phyloP scores from a whole-genome alignment of 2,113 vertebrate genomes.

The Apus apus region DNA sequence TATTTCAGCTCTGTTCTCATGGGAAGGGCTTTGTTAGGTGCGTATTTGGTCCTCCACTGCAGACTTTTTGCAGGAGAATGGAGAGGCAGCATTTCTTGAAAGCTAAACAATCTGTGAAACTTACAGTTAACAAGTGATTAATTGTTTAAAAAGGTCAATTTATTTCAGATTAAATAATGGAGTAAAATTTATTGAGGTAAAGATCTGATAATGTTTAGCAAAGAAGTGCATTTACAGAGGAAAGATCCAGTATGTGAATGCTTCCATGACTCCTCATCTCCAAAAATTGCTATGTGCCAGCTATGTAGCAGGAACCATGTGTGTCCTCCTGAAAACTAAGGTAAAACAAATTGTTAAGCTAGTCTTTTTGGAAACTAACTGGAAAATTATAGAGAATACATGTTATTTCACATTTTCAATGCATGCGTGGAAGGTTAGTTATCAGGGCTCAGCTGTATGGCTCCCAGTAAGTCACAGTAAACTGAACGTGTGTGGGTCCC shows the following conservation, averaged over 20 bases:
- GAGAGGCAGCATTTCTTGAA: not conserved
- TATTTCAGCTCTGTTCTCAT: not conserved
- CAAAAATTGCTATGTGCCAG: not conserved
- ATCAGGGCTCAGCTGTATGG: not conserved
- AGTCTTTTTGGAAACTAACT: not conserved
- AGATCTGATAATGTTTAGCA: not conserved
- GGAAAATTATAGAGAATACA: not conserved
- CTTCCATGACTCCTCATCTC: not conserved
- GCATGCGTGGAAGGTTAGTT: not conserved
- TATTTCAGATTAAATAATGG: not conserved
- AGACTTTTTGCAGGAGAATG: not conserved
- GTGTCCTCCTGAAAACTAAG: not conserved
- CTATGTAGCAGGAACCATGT: not conserved
- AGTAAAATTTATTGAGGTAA: not conserved
- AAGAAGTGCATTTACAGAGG: not conserved
- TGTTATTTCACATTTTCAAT: not conserved
- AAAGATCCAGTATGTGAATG: not conserved
- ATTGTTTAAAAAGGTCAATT: not conserved
- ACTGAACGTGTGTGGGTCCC: not conserved
- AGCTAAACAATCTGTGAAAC: not conserved
- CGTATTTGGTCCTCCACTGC: not conserved
- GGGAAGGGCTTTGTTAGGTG: not conserved
- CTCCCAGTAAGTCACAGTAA: not conserved
- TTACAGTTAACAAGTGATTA: not conserved
- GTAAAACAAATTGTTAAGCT: not conserved